A percentile compares a stretch with the other conserved stretches of the same genome.
Evolutionary conservation across 2,797 vertebrate species (phyloP).

Genomic region (Alauda arvensis): DNA sequence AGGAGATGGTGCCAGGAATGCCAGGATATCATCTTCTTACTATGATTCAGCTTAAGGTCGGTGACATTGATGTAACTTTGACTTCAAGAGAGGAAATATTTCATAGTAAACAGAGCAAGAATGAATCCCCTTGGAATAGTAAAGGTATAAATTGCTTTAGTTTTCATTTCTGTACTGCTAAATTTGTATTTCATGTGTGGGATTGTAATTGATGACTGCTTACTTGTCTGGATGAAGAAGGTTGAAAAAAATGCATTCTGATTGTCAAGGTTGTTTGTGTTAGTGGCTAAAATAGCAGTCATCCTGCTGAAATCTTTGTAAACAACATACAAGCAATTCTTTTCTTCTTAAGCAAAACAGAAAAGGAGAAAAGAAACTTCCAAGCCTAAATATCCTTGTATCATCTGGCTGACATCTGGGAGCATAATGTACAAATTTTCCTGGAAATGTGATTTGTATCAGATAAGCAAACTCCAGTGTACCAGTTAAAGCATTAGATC

Average conservation of each 20-base stretch:
- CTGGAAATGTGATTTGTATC: conserved; percentile 34
- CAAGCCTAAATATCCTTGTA: conserved; percentile 36
- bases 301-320: conserved; percentile 52
- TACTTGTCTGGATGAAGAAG: conserved; percentile 61
- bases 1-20: conserved; percentile 46
- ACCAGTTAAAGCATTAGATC: conserved; percentile 12
- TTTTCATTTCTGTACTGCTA: conserved; percentile 71
- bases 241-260: conserved; percentile 61
- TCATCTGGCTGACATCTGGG: conserved; percentile 38
- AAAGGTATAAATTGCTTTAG: conserved; percentile 75
- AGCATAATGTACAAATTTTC: conserved; percentile 20
- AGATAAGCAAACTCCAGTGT: conserved; percentile 26
- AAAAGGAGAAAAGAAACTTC: conserved; percentile 38
- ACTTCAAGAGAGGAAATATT: conserved; percentile 68
- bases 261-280: conserved; percentile 70
- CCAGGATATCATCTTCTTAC: conserved; percentile 54
- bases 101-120: conserved; percentile 66
- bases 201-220: conserved; percentile 70
- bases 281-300: conserved; percentile 65
- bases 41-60: conserved; percentile 57
- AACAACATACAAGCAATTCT: conserved; percentile 42
- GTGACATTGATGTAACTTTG: conserved; percentile 74
- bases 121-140: conserved; percentile 71
- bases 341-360: conserved; percentile 55
- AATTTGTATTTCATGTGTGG: conserved; percentile 72